Evolutionary conservation across 2,113 vertebrate genomes (phyloP).

Genomic region (Dasyprocta punctata): DNA sequence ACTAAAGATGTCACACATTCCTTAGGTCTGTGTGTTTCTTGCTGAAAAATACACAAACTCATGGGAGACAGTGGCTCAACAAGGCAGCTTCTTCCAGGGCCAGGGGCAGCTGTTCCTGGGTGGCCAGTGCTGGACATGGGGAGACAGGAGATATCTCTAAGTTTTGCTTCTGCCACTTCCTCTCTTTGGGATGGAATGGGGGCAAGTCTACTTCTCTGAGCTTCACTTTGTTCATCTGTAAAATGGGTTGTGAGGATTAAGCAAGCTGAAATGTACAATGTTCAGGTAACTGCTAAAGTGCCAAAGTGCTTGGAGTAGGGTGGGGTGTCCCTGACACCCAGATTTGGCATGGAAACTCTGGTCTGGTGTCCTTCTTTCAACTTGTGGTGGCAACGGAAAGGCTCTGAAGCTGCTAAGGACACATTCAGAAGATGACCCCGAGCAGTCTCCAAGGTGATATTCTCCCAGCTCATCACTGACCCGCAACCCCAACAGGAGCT

Average conservation of each 20-base stretch:
- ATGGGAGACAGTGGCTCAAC: not conserved
- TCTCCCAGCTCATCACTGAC: not conserved
- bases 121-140: fast-evolving
- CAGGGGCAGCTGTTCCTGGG: not conserved
- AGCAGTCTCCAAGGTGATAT: not conserved
- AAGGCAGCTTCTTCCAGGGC: not conserved
- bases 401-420: not conserved
- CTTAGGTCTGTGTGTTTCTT: not conserved
- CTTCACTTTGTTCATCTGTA: not conserved
- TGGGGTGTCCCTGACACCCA: not conserved
- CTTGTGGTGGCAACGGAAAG: not conserved
- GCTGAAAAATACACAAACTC: not conserved
- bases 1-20: not conserved
- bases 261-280: fast-evolving
- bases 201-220: not conserved
- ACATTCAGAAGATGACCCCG: not conserved
- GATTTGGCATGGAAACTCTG: not conserved
- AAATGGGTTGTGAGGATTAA: not conserved
- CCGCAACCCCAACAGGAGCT: not conserved
- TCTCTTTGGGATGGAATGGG: not conserved
- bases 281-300: not conserved
- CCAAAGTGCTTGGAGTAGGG: fast-evolving
- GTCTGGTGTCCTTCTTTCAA: not conserved
- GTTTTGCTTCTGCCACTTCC: not conserved
- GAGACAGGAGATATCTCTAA: not conserved